Evolutionary conservation across 2,888 invertebrate genomes (phyloP), one percentile per base, ranked within the genome.

Genomic region (Plusia festucae): DNA sequence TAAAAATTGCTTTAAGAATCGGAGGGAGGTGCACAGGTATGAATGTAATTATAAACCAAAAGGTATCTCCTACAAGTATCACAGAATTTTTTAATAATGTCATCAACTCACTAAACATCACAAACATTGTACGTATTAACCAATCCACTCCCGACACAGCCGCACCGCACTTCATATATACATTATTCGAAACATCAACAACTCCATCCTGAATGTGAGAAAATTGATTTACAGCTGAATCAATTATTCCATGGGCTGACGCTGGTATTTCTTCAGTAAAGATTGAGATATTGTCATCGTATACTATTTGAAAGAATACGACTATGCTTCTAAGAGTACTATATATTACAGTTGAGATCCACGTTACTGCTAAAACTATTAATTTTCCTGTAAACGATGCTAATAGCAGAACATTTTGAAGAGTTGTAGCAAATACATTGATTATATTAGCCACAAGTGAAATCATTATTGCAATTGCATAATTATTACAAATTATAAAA

Each of bases 21-120:
- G 86, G 87, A 57, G 94, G 93, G 49, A 95, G 83, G 59, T 94
- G 91, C 49, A 94, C 70, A 59, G 94, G 94, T 53, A 95, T 66
- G 83, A 94, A 94, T 60, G 93, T 93, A 56, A 95, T 59, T 59
- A 93, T 78, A 49, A 94, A 81, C 94, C 94, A 95, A 65, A 90
- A 65, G 24, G 92, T 88, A 74, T 93, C 90, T 30, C 94, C 94
- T 22, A 90, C 58, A 75, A 92, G 87, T 81, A 94, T 82, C 40
- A 90, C 56, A 58, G 85, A 76, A 77, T 85, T 91, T 81, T 89
- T 90, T 15, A 91, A 64, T 53, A 92, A 68, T 34, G 78, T 65
- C 15, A 90, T 66, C 56, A 92, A 85, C 84, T 94, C 91, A 82
- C 76, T 74, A 51, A 89, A 53, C 44, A 91, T 78, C 16, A 86